A percentile compares a stretch with the other conserved stretches of the same genome.
Evolutionary conservation across 2,797 vertebrate species (phyloP).

Genomic region (Lagorchestes hirsutus): DNA sequence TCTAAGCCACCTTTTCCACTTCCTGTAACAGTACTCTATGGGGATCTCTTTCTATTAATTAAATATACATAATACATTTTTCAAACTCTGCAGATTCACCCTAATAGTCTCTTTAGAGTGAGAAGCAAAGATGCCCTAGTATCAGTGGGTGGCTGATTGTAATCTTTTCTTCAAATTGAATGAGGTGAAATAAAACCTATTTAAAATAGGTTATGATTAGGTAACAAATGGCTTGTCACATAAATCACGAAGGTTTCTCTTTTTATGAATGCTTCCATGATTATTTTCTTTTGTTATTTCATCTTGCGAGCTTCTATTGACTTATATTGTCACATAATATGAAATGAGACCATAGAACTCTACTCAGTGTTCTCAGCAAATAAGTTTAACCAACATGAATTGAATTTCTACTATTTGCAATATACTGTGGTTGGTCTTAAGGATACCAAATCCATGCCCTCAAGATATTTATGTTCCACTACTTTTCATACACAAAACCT

Average conservation of each 20-base stretch:
- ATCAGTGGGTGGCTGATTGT: constrained; percentile 7
- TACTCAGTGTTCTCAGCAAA: not conserved
- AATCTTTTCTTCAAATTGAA: not conserved
- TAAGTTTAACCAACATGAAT: not conserved
- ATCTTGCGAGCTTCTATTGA: not conserved
- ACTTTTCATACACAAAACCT: not conserved
- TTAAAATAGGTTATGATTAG: constrained; percentile 1
- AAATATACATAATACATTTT: constrained; percentile 2
- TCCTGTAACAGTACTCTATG: too few species aligned
- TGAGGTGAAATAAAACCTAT: constrained; percentile 17
- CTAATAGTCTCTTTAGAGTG: constrained; percentile 31
- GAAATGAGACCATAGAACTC: not conserved
- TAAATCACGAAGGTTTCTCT: not conserved
- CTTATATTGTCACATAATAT: not conserved
- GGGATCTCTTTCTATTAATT: constrained; percentile 40
- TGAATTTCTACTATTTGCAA: not conserved
- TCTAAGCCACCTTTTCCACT: too few species aligned
- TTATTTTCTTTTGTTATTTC: not conserved
- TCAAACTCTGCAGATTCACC: constrained; percentile 4
- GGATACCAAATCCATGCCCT: not conserved
- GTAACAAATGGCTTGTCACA: not conserved
- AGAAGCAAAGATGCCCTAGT: constrained; percentile 15
- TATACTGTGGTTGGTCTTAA: not conserved
- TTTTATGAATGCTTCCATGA: constrained; percentile 3
- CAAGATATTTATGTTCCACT: not conserved